Evolutionary conservation across 2,797 vertebrate species (phyloP), one percentile per base, ranked within the genome.

Genomic region (Manis crassicaudata): DNA sequence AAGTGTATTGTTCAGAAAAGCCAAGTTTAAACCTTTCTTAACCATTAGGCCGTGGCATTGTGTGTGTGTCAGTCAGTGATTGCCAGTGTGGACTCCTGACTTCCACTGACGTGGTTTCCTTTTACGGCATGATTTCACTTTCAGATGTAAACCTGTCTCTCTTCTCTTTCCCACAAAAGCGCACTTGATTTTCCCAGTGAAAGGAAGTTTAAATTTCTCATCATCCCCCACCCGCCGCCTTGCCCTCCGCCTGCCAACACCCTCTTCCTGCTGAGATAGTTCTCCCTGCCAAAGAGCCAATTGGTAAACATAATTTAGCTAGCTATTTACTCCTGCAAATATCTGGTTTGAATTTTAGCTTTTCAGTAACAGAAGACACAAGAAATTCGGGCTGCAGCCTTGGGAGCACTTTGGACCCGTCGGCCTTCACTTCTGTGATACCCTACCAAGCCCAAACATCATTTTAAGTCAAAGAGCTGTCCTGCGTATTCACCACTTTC

Each of bases 1-100:
- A 90, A 98, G 98, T 96, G 97, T 98, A 97, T 98, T 98, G 94
- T 95, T 95, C 62, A 94, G 98, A 98, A 97, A 98, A 98, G 97
- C 97, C 94, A 97, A 98, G 96, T 98, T 98, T 96, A 90, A 97
- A 97, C 95, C 88, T 95, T 92, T 75, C 96, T 95, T 97, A 97
- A 97, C 89, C 98, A 96, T 97, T 96, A 97, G 97, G 98, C 98
- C 98, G 97, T 98, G 98, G 97, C 90, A n/a, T 98, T 97, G 95
- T 98, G 96, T 98, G 95, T 97, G 97, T 98, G 97, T 98, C 46
- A 11, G 92, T 97, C 95, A 77, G 85, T 97, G 98, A 97, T 98
- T 98, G 98, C 81, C 90, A 94, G 0, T 97, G 98, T 97, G 96
- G 97, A 98, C 97, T 98, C 97, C 96, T 98, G 98, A 60, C 96